Conservation (phyloP, 2,797 vertebrate species). For the Petrocephalus schoutedeni region DNA sequence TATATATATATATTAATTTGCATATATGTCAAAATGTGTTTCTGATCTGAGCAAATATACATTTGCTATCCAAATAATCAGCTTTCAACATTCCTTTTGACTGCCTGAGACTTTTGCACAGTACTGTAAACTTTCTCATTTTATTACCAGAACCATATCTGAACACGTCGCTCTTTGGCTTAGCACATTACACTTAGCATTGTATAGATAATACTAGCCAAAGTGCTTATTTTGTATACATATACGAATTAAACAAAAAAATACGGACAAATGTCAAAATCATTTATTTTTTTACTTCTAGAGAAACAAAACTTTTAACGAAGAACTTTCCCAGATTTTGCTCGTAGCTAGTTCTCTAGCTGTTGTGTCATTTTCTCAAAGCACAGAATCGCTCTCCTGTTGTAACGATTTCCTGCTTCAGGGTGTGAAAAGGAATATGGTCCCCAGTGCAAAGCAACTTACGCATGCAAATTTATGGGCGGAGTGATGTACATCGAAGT, state of each 20-base stretch:
- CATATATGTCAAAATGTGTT: too few species aligned
- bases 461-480: background rate
- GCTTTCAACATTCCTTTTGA: too few species aligned
- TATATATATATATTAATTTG: too few species aligned
- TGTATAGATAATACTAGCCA: background rate
- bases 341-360: background rate
- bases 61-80: too few species aligned
- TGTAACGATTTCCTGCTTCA: background rate
- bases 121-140: background rate
- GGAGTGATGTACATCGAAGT: background rate
- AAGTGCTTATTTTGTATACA: background rate
- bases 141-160: background rate
- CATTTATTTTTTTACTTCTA: background rate
- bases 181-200: background rate
- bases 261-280: background rate
- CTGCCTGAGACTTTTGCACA: too few species aligned
- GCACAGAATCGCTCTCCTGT: background rate
- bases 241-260: background rate
- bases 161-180: background rate
- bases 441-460: background rate
- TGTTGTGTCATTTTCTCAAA: background rate
- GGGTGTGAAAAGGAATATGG: slow-evolving; percentile 26
- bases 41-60: too few species aligned
- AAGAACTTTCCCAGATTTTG: background rate
- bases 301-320: background rate